These are phyloP conservation scores for Virgularia gustaviana DNA, from an alignment of 92 coral and sea anemone species.

Conservation along the genomic window DNA sequence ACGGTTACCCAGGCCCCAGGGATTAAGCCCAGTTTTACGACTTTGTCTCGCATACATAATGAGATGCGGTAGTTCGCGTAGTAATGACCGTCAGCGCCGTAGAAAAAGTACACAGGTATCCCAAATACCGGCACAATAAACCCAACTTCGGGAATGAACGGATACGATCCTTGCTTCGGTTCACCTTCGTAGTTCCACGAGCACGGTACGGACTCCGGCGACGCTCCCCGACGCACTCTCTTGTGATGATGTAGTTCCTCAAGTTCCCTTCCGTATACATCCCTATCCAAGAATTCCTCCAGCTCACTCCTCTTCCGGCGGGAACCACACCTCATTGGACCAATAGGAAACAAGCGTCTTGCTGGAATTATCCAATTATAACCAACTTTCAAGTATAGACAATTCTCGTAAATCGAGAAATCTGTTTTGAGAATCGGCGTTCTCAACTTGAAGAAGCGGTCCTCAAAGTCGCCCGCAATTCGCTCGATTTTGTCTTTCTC, in stretches of 20 bases:
- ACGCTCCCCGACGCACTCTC: constrained; percentile 54
- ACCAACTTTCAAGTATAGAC: constrained; percentile 64
- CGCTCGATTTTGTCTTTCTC: constrained; percentile 75
- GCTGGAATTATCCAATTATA: constrained; percentile 61
- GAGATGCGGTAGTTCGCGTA: constrained; percentile 68
- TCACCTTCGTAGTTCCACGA: constrained; percentile 37
- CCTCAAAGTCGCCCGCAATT: constrained; percentile 94
- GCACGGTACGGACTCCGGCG: constrained; percentile 27
- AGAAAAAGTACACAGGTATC: constrained; percentile 68
- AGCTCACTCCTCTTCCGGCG: constrained; percentile 67
- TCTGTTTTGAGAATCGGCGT: constrained; percentile 80
- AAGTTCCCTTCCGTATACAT: constrained; percentile 76
- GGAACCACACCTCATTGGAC: constrained; percentile 65
- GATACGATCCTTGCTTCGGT: constrained; percentile 61
- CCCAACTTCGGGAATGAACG: constrained; percentile 64
- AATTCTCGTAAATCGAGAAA: constrained; percentile 74
- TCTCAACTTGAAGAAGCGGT: constrained; percentile 73
- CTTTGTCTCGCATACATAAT: constrained; percentile 70
- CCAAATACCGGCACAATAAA: constrained; percentile 67
- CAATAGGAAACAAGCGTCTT: constrained; percentile 71
- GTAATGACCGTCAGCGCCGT: constrained; percentile 83
- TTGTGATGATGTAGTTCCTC: constrained; percentile 72
- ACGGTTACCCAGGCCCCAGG: constrained; percentile 89
- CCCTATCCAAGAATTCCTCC: constrained; percentile 67
- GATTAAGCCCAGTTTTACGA: constrained; percentile 64